Evolutionary conservation across 92 coral and sea anemone species (phyloP), one percentile per base, ranked within the genome.

Genomic region (Bergia puertoricense): DNA sequence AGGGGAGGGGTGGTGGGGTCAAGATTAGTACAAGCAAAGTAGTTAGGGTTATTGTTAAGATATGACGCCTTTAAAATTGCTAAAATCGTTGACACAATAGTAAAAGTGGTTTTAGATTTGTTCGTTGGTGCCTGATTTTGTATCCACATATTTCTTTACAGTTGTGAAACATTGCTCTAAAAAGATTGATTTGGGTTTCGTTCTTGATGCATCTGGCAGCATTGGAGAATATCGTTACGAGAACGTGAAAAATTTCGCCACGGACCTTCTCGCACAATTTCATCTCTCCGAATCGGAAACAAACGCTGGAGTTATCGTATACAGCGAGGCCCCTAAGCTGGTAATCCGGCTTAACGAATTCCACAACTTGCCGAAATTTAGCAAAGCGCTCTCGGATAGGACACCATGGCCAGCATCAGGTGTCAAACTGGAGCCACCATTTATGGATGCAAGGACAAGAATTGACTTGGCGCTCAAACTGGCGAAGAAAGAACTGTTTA

Each of bases 111-210:
- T 62, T 9, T 62, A 14, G 15, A 62, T 6, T 3, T 62, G 16
- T 22, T 9, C 3, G 9, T 76, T 39, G 75, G 75, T 13, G 16
- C 9, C 75, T 69, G 38, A n/a, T 9, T 8, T 69, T 69, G 40
- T 20, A 69, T 69, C 0, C 14, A 76, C 38, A 40, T 76, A 1
- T 76, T 39, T 20, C 50, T 76, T 76, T 38, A 15, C 50, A 81
- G 85, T 10, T 62, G 10, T 6, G 8, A 57, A 59, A 81, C 1
- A 59, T 8, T 81, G 85, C 38, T 40, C 71, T 8, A 57, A 38
- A 81, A 81, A 10, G 54, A 81, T 81, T 66, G 85, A 81, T 20
- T 20, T 81, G 10, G 85, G 85, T 50, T 81, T 81, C 11, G 85
- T 44, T 41, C 85, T 81, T 18, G 85, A 81, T 44, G 85, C 85